These are phyloP conservation scores for Chelonia mydas DNA, from an alignment of 2,797 vertebrate species.

Conservation along the genomic window DNA sequence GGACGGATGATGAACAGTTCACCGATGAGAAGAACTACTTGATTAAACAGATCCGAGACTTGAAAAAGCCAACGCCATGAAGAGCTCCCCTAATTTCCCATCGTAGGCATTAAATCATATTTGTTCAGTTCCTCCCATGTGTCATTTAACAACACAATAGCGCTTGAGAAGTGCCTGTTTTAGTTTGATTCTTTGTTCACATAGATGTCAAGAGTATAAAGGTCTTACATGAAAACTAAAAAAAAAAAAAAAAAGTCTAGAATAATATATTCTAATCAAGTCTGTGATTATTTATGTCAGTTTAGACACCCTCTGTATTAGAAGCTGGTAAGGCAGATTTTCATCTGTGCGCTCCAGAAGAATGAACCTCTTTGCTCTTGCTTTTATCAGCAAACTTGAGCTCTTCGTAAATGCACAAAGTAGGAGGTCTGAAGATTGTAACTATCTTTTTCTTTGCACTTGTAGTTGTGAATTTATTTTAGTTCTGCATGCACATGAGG, in stretches of 20 bases:
- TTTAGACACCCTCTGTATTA: conserved; percentile 63
- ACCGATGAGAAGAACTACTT: conserved; percentile 97
- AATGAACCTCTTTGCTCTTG: conserved; percentile 24
- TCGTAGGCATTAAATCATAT: conserved; percentile 25
- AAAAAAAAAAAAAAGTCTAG: conserved; percentile 60
- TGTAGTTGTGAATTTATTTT: conserved; percentile 36
- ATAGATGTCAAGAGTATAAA: conserved; percentile 75
- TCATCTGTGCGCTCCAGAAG: conserved; percentile 27
- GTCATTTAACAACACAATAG: conserved; percentile 59
- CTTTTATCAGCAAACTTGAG: neutral
- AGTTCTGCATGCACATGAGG: conserved; percentile 5
- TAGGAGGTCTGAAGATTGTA: neutral
- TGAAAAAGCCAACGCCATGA: conserved; percentile 93
- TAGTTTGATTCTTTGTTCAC: conserved; percentile 68
- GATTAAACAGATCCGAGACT: conserved; percentile 97
- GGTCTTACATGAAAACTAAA: conserved; percentile 74
- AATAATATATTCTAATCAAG: conserved; percentile 81
- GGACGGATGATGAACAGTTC: conserved; percentile 95
- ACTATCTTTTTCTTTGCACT: neutral
- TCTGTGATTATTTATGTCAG: conserved; percentile 76
- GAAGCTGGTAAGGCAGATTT: conserved; percentile 40
- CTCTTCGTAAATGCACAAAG: conserved; percentile 1
- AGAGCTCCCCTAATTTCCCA: neutral
- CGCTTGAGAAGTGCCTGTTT: conserved; percentile 72
- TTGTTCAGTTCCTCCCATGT: conserved; percentile 40